Base-by-base conservation (phyloP, 1,140 invertebrate species). In the Saccostrea glomerata region DNA sequence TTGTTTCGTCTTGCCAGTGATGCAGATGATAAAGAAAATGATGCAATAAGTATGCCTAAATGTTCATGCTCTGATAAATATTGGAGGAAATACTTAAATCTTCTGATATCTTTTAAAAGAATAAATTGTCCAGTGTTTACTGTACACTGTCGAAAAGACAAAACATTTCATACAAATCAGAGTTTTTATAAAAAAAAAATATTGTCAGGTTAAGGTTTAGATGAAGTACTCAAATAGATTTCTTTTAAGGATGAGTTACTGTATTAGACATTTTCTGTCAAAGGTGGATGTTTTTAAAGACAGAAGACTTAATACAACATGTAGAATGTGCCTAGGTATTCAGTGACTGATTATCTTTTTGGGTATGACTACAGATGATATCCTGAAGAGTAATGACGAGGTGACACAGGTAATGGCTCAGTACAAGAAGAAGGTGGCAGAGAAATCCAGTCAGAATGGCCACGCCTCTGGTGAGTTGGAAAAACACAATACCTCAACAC, bases 341-440 rank as follows among this genome's bases (percentile, higher is more conserved):
- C 23, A 30, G 15, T 40, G 23, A 36, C 13, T 84, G 82, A 54
- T 30, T 9, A 20, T 7, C 12, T 85, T 87, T 54, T 83, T 84
- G 7, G 17, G 20, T 20, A 13, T 92, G 87, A 40, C 92, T 93
- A 58, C 94, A 98, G 97, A 95, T 95, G 97, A 98, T 90, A 97
- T 98, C 63, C 93, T 98, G 85, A 96, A 97, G 90, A 97, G 97
- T 11, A 98, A 97, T 95, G 97, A 98, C 94, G 97, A 97, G 86
- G 95, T 98, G 66, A 96, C 96, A 63, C 96, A 97, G 93, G 97
- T 97, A 0, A 97, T 97, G 94, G 96, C 97, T 25, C 96, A 97
- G 91, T 98, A 98, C 92, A 93, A 94, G 89, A 88, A 90, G 23
- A 89, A 87, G 70, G 92, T 93, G 4, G 92, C 92, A 84, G 93